Evolutionary conservation across 2,797 vertebrate species (phyloP), one percentile per base, ranked within the genome.

Genomic region (Hippopotamyrus pictus): DNA sequence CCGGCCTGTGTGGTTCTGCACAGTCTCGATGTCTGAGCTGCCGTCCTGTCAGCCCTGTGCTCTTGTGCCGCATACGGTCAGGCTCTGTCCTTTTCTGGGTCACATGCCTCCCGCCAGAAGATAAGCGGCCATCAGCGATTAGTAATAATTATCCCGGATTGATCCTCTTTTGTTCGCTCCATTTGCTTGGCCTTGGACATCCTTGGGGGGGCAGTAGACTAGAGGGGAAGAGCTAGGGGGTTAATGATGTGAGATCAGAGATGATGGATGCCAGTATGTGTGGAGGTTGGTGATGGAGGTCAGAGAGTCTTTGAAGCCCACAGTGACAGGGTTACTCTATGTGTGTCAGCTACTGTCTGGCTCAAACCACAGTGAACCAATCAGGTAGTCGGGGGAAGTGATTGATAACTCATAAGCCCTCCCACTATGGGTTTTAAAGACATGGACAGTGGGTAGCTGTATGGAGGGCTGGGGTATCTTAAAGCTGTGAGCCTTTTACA

Each of bases 41-140:
- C 69, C 19, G 7, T 46, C 41, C 76, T 33, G 41, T 22, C 41
- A 44, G 37, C 76, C 41, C 41, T 14, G 22, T 12, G 22, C 83
- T 85, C 22, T 29, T 33, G 83, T 51, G 46, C 90, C 89, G 90
- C 92, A 65, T 91, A 86, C 92, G 91, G 92, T 90, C 90, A 90
- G 50, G 90, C 59, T 87, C 88, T 88, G 90, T 91, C 89, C 89
- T 93, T 92, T 92, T 91, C 91, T 93, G 92, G 92, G 91, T 92
- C 92, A 91, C 17, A 79, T 85, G 88, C 88, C 51, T 91, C 89
- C 82, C 73, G 54, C 14, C 84, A 44, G 62, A 54, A 89, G 90
- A 92, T 91, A 89, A 92, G 89, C 82, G 84, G 37, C 88, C 91
- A 90, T 91, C 89, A 86, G 17, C 90, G 89, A 91, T 93, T 92